These are phyloP conservation scores for Diplazon laetatorius DNA, from an alignment of 2,888 invertebrate genomes.

Conservation along the genomic window DNA sequence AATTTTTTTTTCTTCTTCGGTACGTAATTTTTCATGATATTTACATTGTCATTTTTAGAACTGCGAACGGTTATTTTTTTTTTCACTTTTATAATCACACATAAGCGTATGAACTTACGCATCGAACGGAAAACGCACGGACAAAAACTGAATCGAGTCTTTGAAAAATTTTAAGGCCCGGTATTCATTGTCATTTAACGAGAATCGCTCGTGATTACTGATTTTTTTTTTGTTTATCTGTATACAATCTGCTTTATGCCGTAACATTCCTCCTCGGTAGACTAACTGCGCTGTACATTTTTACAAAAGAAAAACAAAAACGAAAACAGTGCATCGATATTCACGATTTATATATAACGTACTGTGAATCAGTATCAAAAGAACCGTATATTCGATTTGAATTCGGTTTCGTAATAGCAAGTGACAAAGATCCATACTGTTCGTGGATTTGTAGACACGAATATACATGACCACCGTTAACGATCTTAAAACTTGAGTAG, in stretches of 20 bases:
- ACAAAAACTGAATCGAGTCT: neutral
- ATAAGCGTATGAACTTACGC: neutral
- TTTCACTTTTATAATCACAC: conserved; percentile 14
- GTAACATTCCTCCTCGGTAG: conserved; percentile 65
- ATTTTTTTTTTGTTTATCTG: conserved; percentile 27
- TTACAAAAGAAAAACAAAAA: conserved; percentile 23
- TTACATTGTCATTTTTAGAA: conserved; percentile 16
- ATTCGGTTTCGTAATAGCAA: conserved; percentile 38
- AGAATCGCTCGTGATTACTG: conserved; percentile 14
- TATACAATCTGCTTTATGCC: conserved; percentile 58
- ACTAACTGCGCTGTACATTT: conserved; percentile 58
- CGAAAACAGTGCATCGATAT: conserved; percentile 36
- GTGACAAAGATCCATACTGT: neutral
- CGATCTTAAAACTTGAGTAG: conserved; percentile 16
- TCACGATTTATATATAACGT: conserved; percentile 60
- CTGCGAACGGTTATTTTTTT: conserved; percentile 4
- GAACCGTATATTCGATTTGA: conserved; percentile 29
- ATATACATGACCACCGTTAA: conserved; percentile 7
- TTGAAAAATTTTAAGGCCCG: conserved; percentile 27
- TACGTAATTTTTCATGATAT: conserved; percentile 18
- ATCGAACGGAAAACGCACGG: conserved; percentile 22
- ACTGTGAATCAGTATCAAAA: conserved; percentile 37
- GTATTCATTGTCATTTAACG: conserved; percentile 24
- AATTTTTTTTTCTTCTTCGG: neutral
- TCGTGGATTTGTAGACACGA: neutral